Percentiles rank a stretch among this genome's conserved stretches.
Evolutionary conservation across 2,113 vertebrate genomes (phyloP).

Genomic region (Gambusia affinis): DNA sequence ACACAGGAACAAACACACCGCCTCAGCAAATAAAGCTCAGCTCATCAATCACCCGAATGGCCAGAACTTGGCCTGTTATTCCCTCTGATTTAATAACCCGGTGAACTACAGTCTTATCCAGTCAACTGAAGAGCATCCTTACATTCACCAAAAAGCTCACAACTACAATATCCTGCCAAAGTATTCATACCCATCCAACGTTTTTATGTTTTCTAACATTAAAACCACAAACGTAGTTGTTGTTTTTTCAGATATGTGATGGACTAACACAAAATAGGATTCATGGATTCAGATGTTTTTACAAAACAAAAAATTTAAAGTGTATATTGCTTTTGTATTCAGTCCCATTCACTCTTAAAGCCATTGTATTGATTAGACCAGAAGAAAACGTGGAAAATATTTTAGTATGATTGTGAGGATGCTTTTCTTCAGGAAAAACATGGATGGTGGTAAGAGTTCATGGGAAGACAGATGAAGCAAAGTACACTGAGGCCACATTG

Average conservation of each 20-base stretch:
- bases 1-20: constrained; percentile 84
- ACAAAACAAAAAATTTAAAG: not conserved
- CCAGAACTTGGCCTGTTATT: constrained; percentile 79
- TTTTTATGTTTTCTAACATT: not conserved
- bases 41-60: constrained; percentile 84
- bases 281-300: not conserved
- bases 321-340: not conserved
- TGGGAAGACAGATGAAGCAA: too few relatives aligned
- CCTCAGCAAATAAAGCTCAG: constrained; percentile 85
- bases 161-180: not conserved
- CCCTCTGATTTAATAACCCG: constrained; percentile 81
- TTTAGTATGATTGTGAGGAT: too few relatives aligned
- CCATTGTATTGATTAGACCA: too few relatives aligned
- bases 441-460: too few relatives aligned
- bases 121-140: constrained; percentile 38
- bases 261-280: not conserved
- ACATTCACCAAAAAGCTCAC: constrained; percentile 10
- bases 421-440: too few relatives aligned
- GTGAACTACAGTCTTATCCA: constrained; percentile 69
- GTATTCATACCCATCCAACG: not conserved
- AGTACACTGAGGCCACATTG: too few relatives aligned
- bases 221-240: not conserved
- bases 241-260: not conserved
- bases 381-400: too few relatives aligned
- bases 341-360: not conserved